These are phyloP conservation scores for Sialis fuliginosa DNA, from an alignment of 2,888 invertebrate genomes.

Conservation along the genomic window DNA sequence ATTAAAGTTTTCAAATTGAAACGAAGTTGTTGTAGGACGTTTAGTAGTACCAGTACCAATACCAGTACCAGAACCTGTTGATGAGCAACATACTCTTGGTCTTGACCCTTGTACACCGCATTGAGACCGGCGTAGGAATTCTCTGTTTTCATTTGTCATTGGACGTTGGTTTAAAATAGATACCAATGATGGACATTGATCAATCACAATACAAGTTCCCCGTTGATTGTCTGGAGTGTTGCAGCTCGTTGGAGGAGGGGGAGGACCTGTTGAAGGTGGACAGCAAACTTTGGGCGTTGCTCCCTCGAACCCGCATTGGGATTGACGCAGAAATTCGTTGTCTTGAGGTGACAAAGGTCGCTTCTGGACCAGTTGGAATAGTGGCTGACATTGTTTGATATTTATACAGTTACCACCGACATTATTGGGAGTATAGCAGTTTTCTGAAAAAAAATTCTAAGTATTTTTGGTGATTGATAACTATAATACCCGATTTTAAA, in stretches of 20 bases:
- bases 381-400: constrained; percentile 25
- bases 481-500: too few relatives aligned
- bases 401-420: constrained; percentile 28
- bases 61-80: not conserved
- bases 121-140: constrained; percentile 21
- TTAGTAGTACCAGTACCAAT: not conserved
- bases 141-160: constrained; percentile 8
- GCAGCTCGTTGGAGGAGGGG: not conserved
- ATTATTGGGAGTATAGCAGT: constrained; percentile 26
- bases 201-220: constrained; percentile 2
- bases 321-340: constrained; percentile 33
- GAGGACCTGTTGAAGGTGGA: not conserved
- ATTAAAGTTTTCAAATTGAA: not conserved
- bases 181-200: constrained; percentile 1
- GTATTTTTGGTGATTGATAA: too few relatives aligned
- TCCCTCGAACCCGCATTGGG: constrained; percentile 49
- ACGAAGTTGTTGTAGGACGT: too few relatives aligned
- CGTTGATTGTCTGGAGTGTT: not conserved
- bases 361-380: constrained; percentile 24
- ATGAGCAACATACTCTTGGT: constrained; percentile 25
- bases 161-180: not conserved
- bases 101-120: constrained; percentile 27
- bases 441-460: constrained; percentile 1
- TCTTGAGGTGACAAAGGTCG: constrained; percentile 23
- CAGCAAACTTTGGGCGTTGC: constrained; percentile 40